Evolutionary conservation across 2,113 vertebrate species (phyloP).

Genomic region (Thalassarche chlororhynchos): DNA sequence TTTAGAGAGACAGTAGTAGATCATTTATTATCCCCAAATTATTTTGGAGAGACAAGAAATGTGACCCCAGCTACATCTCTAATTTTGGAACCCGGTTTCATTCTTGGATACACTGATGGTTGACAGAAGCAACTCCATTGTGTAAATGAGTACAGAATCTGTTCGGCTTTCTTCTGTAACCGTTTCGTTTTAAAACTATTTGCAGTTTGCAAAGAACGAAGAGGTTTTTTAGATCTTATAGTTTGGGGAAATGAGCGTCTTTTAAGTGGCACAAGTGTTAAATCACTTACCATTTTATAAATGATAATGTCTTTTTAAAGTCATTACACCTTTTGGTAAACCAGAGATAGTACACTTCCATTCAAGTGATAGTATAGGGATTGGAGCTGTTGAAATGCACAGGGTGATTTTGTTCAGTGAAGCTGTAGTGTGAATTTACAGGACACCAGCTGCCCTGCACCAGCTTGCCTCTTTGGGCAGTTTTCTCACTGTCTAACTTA

Average conservation of each 20-base stretch:
- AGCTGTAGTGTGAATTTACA: slow-evolving; percentile 11
- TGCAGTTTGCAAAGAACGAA: background rate
- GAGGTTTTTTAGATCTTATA: background rate
- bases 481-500: slow-evolving; percentile 56
- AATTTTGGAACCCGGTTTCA: background rate
- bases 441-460: slow-evolving; percentile 34
- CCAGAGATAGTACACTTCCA: background rate
- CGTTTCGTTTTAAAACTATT: background rate
- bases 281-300: background rate
- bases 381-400: background rate
- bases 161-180: background rate
- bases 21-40: background rate
- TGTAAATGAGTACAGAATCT: background rate
- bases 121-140: background rate
- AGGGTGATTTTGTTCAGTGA: background rate
- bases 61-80: background rate
- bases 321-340: background rate
- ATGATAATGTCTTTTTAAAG: background rate
- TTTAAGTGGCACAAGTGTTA: background rate
- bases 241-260: background rate
- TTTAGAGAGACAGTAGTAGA: background rate
- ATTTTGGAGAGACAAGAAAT: background rate
- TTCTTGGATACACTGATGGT: background rate
- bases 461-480: slow-evolving; percentile 57
- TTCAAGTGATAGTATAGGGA: background rate